Conservation (phyloP, 2,113 vertebrate species). For the Rhombomys opimus region DNA sequence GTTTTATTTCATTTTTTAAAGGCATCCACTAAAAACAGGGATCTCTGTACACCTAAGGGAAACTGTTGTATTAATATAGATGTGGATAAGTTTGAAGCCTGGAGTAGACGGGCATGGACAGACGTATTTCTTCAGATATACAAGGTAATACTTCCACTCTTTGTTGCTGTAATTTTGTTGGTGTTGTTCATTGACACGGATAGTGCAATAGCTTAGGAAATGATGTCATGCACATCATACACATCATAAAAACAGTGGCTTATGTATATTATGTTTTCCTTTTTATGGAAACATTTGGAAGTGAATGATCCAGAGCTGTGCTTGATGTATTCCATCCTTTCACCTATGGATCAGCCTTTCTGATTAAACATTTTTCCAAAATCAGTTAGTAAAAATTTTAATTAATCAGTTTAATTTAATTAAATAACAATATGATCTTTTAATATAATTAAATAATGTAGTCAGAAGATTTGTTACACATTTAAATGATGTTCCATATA, state of each 20-base stretch:
- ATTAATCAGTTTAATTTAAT: no score
- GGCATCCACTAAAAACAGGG: neutral
- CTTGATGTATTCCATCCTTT: conserved; percentile 10
- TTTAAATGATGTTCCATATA: neutral
- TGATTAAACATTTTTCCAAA: neutral
- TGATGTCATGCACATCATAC: neutral
- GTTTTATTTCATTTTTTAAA: conserved; percentile 61
- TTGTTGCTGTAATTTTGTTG: neutral
- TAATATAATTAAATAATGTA: neutral
- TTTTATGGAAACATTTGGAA: neutral
- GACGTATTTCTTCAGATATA: conserved; percentile 93
- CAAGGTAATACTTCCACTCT: conserved; percentile 87
- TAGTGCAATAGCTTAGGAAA: neutral
- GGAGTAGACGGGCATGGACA: conserved; percentile 92
- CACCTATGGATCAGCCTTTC: neutral
- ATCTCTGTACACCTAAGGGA: neutral
- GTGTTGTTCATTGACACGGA: neutral
- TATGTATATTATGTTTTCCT: neutral
- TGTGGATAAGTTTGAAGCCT: conserved; percentile 85
- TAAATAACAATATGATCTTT: neutral
- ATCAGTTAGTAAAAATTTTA: neutral
- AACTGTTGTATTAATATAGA: conserved; percentile 72
- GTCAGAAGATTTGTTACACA: neutral
- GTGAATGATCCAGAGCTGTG: neutral
- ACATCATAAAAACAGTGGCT: neutral